These are phyloP conservation scores for Hycleus phaleratus DNA, from an alignment of 1,140 invertebrate genomes.

Conservation along the genomic window DNA sequence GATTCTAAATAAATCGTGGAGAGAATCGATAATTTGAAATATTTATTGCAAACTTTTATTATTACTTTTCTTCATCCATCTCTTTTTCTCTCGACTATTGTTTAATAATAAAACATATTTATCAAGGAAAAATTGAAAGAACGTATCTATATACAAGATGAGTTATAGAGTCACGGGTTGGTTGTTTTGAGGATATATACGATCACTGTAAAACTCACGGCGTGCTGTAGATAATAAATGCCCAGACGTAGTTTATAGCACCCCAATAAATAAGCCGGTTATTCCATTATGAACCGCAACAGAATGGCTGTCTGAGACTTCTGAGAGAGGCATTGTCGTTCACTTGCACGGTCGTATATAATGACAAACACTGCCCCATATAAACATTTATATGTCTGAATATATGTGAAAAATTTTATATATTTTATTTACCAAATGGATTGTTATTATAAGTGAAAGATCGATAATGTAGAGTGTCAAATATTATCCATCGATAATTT, in stretches of 20 bases:
- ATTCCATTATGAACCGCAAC: conserved; percentile 35
- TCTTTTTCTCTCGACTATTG: too few relatives aligned
- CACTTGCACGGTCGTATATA: conserved; percentile 20
- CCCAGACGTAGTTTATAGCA: conserved; percentile 33
- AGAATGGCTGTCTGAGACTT: conserved; percentile 23
- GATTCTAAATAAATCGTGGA: too few relatives aligned
- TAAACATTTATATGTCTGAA: too few relatives aligned
- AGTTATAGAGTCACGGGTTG: conserved; percentile 28
- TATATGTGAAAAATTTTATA: too few relatives aligned
- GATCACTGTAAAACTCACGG: conserved; percentile 28
- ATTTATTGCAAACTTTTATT: too few relatives aligned
- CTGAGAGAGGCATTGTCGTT: conserved; percentile 24
- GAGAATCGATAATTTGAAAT: too few relatives aligned
- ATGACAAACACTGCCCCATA: background rate
- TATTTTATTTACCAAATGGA: too few relatives aligned
- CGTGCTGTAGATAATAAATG: conserved; percentile 33
- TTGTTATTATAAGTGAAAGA: background rate
- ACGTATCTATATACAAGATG: conserved; percentile 3
- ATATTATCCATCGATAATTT: conserved; percentile 26
- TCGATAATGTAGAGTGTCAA: conserved; percentile 11
- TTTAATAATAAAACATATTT: too few relatives aligned
- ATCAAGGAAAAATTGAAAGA: background rate
- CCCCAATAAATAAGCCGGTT: conserved; percentile 35
- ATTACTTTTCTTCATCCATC: too few relatives aligned
- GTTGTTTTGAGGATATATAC: conserved; percentile 25